Evolutionary conservation across 1,140 invertebrate species (phyloP), one percentile per base, ranked within the genome.

Genomic region (Drosophila murphyi): DNA sequence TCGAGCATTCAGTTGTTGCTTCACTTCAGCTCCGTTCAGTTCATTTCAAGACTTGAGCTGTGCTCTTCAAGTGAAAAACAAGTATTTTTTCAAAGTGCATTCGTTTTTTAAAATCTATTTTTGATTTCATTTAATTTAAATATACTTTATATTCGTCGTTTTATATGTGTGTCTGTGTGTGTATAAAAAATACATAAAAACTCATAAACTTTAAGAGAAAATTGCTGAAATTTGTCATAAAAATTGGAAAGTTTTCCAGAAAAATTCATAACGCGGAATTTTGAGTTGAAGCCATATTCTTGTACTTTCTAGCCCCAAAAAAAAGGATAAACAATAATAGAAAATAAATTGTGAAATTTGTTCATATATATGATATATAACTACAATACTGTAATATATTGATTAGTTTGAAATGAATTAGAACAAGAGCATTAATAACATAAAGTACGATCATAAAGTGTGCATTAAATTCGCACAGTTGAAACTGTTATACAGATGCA

Each of bases 1-100:
- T 69, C 67, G 68, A 35, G 65, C 72, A 63, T 56, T 88, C 85
- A 88, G 83, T 88, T 88, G 83, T 88, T 88, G 83, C 83, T 88
- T 88, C 83, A 88, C 83, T 60, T 89, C 77, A 88, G 85, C 85
- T 78, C 80, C 54, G 73, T 74, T 41, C 73, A 72, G 73, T 76
- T 83, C 72, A 83, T 70, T 75, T 64, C 54, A 67, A 34, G 35
- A 35, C 4, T 45, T 55, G 64, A 57, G 67, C 57, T 70, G 51
- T 28, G 48, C 37, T 43, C 10, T 4, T n/a, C 31, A 20, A 29
- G 39, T 54, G 50, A 43, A 41, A 65, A 63, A 41, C 4, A 57
- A 67, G 62, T 72, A 8, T 51, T 37, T 43, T 55, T 59, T 50
- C 37, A 57, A 60, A 67, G 70, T 72, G 37, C 34, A 47, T 34